Conservation (phyloP, 1,140 invertebrate species). For the Cephus cinctus region DNA sequence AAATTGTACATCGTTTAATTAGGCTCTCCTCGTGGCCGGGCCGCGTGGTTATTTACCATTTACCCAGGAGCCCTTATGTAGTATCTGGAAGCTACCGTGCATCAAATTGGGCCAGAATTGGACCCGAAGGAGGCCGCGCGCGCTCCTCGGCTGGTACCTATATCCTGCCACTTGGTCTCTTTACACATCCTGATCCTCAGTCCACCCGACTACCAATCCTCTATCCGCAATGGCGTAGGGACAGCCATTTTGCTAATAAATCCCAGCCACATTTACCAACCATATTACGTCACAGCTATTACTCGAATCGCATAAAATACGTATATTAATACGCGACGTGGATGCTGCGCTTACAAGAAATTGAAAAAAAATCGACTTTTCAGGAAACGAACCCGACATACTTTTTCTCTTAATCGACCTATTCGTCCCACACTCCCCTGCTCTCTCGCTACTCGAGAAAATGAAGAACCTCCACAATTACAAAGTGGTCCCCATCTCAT, state of each 20-base stretch:
- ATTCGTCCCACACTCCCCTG: constrained; percentile 16
- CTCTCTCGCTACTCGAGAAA: constrained; percentile 16
- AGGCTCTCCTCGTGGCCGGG: constrained; percentile 40
- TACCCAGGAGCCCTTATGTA: constrained; percentile 31
- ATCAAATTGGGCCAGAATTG: constrained; percentile 46
- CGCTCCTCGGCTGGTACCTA: no score
- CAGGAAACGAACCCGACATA: no score
- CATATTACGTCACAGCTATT: no score
- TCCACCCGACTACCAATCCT: no score
- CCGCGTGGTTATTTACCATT: constrained; percentile 51
- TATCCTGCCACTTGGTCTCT: not conserved
- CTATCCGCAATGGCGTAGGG: not conserved
- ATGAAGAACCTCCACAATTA: constrained; percentile 24
- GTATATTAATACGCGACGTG: no score
- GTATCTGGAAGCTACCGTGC: constrained; percentile 43
- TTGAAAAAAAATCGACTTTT: not conserved
- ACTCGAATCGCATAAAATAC: no score
- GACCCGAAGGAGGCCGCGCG: not conserved
- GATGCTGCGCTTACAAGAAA: no score
- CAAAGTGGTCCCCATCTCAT: no score
- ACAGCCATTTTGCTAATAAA: no score
- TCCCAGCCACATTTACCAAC: no score
- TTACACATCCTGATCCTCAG: not conserved
- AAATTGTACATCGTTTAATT: constrained; percentile 60
- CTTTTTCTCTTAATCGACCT: no score